Conservation (phyloP, 30 jellyfish, hydroid and myxozoan species). For the Aurelia coerulea region DNA sequence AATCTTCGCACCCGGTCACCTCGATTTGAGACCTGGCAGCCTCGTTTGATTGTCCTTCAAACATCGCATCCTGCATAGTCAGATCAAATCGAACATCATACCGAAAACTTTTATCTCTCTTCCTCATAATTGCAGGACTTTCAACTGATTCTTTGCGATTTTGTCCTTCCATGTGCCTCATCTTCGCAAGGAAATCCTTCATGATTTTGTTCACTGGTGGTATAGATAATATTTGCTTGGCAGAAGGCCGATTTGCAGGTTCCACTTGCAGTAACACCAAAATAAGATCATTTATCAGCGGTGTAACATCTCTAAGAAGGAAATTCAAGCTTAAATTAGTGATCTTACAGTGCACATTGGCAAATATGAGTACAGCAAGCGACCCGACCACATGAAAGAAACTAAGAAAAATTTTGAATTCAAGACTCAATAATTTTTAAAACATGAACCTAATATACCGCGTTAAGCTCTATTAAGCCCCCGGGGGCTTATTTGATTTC, state of each 20-base stretch:
- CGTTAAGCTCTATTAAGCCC: too few relatives aligned
- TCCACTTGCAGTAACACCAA: conserved; percentile 64
- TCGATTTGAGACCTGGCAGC: too few relatives aligned
- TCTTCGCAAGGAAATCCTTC: neutral
- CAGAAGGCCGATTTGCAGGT: conserved; percentile 73
- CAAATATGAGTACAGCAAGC: too few relatives aligned
- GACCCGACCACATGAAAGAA: too few relatives aligned
- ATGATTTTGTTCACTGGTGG: conserved; percentile 33
- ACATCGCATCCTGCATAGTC: neutral
- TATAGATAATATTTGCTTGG: conserved; percentile 53
- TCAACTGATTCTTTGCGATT: conserved; percentile 1
- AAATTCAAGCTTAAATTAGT: neutral
- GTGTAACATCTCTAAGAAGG: conserved; percentile 37
- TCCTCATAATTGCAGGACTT: conserved; percentile 31
- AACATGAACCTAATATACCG: too few relatives aligned
- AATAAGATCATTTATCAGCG: conserved; percentile 59
- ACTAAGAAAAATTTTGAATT: too few relatives aligned
- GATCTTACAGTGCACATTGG: too few relatives aligned
- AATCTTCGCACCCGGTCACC: neutral
- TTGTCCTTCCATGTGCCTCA: neutral
- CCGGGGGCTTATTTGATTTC: too few relatives aligned
- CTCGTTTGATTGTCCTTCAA: neutral
- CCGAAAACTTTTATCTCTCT: conserved; percentile 25
- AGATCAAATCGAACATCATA: conserved; percentile 39
- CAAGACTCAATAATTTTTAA: too few relatives aligned